A percentile compares a stretch with the other conserved stretches of the same genome.
phyloP scores from a whole-genome alignment of 2,888 invertebrate species.

The Minunthozetes semirufus region DNA sequence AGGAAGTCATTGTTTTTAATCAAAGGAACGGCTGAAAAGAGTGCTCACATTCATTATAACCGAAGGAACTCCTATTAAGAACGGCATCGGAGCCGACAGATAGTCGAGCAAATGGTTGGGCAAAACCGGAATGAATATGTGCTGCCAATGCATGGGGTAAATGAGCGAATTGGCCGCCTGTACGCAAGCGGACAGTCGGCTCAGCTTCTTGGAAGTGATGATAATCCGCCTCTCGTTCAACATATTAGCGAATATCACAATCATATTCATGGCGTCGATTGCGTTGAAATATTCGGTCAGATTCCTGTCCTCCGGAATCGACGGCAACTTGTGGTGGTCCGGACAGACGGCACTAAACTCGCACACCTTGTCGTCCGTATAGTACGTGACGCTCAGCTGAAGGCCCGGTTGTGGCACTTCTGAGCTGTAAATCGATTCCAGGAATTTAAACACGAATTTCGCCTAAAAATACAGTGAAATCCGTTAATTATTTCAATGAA shows the following conservation, averaged over 20 bases:
- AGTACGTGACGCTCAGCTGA: slow-evolving; percentile 50
- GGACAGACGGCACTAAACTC: slow-evolving; percentile 71
- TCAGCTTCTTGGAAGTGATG: slow-evolving; percentile 80
- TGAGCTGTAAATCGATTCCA: slow-evolving; percentile 61
- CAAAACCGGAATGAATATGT: slow-evolving; percentile 91
- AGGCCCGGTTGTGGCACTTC: slow-evolving; percentile 64
- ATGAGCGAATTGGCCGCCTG: slow-evolving; percentile 90
- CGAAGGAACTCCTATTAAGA: slow-evolving; percentile 87
- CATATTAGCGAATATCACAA: slow-evolving; percentile 85
- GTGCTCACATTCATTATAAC: slow-evolving; percentile 70
- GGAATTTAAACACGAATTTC: slow-evolving; percentile 55
- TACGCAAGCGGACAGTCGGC: slow-evolving; percentile 70
- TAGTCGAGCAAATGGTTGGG: slow-evolving; percentile 83
- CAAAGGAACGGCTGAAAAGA: no score
- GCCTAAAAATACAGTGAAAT: slow-evolving; percentile 43
- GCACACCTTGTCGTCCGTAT: slow-evolving; percentile 50
- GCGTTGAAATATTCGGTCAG: slow-evolving; percentile 96
- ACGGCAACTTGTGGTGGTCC: slow-evolving; percentile 73
- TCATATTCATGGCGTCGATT: slow-evolving; percentile 89
- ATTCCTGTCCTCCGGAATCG: slow-evolving; percentile 92
- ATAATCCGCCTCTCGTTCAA: slow-evolving; percentile 87
- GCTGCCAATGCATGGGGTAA: slow-evolving; percentile 97
- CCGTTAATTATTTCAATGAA: no score
- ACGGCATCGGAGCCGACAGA: slow-evolving; percentile 91
- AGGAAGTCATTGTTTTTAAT: no score